A percentile compares a stretch with the other conserved stretches of the same genome.
Conservation (phyloP, 2,888 invertebrate species). For the Smittia aterrima region DNA sequence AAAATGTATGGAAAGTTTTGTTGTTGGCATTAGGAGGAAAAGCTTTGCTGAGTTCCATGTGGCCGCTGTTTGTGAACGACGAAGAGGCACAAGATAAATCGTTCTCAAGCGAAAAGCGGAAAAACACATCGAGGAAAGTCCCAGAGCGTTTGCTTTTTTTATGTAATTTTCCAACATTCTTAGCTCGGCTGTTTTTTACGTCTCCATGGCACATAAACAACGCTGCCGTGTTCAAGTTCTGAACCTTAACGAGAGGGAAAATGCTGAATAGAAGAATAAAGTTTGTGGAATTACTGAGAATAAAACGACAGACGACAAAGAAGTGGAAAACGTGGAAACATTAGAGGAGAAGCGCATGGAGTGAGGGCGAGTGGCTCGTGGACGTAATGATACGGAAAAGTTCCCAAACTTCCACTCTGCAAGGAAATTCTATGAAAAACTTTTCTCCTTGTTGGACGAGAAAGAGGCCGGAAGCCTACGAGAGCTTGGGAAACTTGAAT, state of each 20-base stretch:
- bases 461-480: too few relatives aligned
- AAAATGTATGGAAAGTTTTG: conserved; percentile 29
- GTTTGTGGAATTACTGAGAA: neutral
- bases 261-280: neutral
- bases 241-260: neutral
- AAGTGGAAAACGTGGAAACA: neutral
- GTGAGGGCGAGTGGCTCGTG: too few relatives aligned
- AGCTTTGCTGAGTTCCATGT: neutral
- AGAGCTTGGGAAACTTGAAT: too few relatives aligned
- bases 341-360: neutral
- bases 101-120: conserved; percentile 11
- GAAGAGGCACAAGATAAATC: conserved; percentile 31
- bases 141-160: conserved; percentile 2
- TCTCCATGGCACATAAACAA: conserved; percentile 36
- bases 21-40: neutral
- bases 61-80: neutral
- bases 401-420: too few relatives aligned
- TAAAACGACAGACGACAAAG: neutral
- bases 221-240: neutral
- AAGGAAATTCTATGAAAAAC: too few relatives aligned
- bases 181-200: neutral
- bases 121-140: neutral
- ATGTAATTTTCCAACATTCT: conserved; percentile 18
- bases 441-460: too few relatives aligned
- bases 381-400: too few relatives aligned